Evolutionary conservation across 2,888 invertebrate species (phyloP).

Genomic region (Dasypogon diadema): DNA sequence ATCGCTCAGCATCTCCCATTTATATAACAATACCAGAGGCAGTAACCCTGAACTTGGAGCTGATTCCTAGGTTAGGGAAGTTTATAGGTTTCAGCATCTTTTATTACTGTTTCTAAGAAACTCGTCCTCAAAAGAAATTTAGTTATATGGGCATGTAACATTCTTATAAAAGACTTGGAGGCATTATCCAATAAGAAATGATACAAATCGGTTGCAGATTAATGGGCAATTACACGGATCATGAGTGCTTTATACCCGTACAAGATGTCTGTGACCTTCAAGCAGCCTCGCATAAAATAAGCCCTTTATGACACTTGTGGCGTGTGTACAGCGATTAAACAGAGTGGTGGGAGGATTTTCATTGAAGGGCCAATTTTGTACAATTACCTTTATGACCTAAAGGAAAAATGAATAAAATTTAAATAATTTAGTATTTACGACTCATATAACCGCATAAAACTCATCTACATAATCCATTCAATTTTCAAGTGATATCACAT

Average conservation of each 20-base stretch:
- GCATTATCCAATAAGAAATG: slow-evolving; percentile 34
- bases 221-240: slow-evolving; percentile 31
- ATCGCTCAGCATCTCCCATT: slow-evolving; percentile 23
- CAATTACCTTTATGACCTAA: slow-evolving; percentile 33
- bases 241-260: slow-evolving; percentile 3
- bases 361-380: neutral
- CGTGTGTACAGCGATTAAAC: neutral
- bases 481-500: neutral
- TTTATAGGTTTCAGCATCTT: slow-evolving; percentile 33
- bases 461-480: slow-evolving; percentile 38
- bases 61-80: slow-evolving; percentile 3
- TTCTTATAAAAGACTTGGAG: slow-evolving; percentile 3
- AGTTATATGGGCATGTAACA: neutral
- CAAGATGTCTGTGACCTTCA: slow-evolving; percentile 3
- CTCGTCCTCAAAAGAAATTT: neutral
- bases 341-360: neutral
- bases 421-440: slow-evolving; percentile 27
- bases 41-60: slow-evolving; percentile 46
- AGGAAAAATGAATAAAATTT: slow-evolving; percentile 30
- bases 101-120: slow-evolving; percentile 27
- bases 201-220: slow-evolving; percentile 38
- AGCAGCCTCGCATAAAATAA: slow-evolving; percentile 10
- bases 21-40: slow-evolving; percentile 1
- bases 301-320: neutral
- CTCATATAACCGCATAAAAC: neutral